phyloP scores from a whole-genome alignment of 1,140 invertebrate genomes.

The Manduca sexta region DNA sequence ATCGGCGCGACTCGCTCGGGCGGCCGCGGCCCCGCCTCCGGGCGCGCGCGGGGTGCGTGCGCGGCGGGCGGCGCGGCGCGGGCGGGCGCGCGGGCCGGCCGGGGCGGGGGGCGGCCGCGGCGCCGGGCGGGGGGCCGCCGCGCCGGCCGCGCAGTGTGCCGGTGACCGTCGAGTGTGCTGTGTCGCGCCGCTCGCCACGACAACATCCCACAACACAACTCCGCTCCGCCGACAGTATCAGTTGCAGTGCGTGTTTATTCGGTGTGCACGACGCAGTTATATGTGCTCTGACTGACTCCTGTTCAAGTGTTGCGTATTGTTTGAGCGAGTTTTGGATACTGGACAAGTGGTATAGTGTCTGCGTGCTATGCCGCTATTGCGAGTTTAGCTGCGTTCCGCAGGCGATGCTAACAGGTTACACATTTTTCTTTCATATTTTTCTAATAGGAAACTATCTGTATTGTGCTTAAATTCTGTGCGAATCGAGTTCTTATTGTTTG shows the following conservation, averaged over 20 bases:
- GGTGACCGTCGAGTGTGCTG: constrained; percentile 59
- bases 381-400: constrained; percentile 62
- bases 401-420: constrained; percentile 68
- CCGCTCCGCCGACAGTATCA: constrained; percentile 57
- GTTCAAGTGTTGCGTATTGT: constrained; percentile 45
- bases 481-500: not conserved
- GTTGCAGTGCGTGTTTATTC: constrained; percentile 54
- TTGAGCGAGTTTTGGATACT: constrained; percentile 43
- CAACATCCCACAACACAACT: constrained; percentile 49
- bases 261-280: constrained; percentile 46
- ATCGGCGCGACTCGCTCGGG: constrained; percentile 53
- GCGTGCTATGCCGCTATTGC: constrained; percentile 62
- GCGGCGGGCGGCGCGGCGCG: constrained; percentile 37
- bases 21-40: constrained; percentile 40
- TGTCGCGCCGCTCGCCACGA: constrained; percentile 43
- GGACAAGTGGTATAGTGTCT: constrained; percentile 64
- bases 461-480: no score
- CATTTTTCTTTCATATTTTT: constrained; percentile 44
- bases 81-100: constrained; percentile 34
- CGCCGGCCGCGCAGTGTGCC: constrained; percentile 60
- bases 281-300: constrained; percentile 59
- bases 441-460: constrained; percentile 34
- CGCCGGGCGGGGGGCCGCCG: constrained; percentile 39
- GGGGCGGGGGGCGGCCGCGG: constrained; percentile 31
- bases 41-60: constrained; percentile 33